phyloP scores from a whole-genome alignment of 2,888 invertebrate genomes.

The Nudaria mundana region DNA sequence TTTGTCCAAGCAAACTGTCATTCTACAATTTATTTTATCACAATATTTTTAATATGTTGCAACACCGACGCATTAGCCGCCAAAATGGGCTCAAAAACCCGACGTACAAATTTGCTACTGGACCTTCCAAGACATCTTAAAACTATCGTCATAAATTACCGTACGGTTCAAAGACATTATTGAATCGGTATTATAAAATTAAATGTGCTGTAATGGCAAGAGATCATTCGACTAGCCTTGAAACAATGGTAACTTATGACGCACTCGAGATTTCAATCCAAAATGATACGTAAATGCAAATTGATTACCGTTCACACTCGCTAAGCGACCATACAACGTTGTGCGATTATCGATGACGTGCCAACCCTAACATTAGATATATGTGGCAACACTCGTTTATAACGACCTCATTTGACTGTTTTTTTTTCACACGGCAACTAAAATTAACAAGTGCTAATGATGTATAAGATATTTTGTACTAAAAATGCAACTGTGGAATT shows the following conservation, averaged over 20 bases:
- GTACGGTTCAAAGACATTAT: constrained; percentile 17
- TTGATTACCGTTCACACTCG: constrained; percentile 28
- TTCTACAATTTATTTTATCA: no score
- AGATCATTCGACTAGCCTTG: constrained; percentile 16
- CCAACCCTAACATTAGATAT: constrained; percentile 26
- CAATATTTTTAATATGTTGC: constrained; percentile 39
- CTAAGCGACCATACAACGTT: constrained; percentile 34
- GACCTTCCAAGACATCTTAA: constrained; percentile 48
- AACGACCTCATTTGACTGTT: constrained; percentile 2
- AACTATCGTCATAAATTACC: constrained; percentile 37
- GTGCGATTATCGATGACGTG: constrained; percentile 25
- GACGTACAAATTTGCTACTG: constrained; percentile 39
- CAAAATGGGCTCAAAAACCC: constrained; percentile 31
- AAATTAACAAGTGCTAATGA: background rate
- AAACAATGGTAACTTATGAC: constrained; percentile 27
- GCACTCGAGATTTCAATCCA: constrained; percentile 17
- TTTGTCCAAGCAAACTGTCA: no score
- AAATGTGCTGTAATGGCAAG: constrained; percentile 17
- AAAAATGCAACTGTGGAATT: background rate
- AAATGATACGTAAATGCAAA: constrained; percentile 34
- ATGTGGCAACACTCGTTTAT: constrained; percentile 26
- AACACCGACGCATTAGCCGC: constrained; percentile 35
- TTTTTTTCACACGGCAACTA: constrained; percentile 8
- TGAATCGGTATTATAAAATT: constrained; percentile 15
- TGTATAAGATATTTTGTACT: no score